Evolutionary conservation across 2,113 vertebrate genomes (phyloP).

Genomic region (Caloenas nicobarica): DNA sequence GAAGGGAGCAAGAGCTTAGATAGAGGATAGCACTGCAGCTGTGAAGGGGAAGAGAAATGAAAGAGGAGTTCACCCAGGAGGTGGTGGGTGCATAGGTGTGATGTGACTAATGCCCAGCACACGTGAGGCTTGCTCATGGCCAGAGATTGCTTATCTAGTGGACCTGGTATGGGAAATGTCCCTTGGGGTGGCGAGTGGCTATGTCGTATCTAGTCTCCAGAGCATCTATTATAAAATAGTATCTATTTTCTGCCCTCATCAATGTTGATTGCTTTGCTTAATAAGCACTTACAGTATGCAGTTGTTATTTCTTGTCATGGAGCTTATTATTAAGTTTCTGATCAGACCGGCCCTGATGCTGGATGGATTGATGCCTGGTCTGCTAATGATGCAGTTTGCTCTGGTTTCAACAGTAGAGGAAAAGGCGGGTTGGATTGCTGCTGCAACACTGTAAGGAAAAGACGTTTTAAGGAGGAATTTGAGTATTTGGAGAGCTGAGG

Average conservation of each 20-base stretch:
- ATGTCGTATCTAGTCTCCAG: background rate
- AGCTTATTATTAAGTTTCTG: background rate
- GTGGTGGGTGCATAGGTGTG: background rate
- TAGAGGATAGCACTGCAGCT: background rate
- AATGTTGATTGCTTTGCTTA: background rate
- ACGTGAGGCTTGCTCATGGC: rapidly evolving
- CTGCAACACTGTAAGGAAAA: background rate
- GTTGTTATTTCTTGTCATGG: background rate
- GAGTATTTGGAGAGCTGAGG: background rate
- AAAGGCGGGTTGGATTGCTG: background rate
- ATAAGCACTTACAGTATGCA: background rate
- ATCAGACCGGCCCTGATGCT: background rate
- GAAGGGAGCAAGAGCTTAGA: background rate
- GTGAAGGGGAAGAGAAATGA: background rate
- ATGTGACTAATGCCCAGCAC: background rate
- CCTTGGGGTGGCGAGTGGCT: background rate
- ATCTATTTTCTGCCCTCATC: background rate
- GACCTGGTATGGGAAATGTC: background rate
- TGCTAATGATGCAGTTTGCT: background rate
- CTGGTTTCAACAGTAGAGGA: background rate
- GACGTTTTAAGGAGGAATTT: background rate
- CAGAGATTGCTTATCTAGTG: background rate
- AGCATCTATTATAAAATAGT: background rate
- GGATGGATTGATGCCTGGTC: background rate
- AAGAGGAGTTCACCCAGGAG: background rate